These are phyloP conservation scores for Marmota monax DNA, from an alignment of 2,113 vertebrate genomes.

Conservation along the genomic window DNA sequence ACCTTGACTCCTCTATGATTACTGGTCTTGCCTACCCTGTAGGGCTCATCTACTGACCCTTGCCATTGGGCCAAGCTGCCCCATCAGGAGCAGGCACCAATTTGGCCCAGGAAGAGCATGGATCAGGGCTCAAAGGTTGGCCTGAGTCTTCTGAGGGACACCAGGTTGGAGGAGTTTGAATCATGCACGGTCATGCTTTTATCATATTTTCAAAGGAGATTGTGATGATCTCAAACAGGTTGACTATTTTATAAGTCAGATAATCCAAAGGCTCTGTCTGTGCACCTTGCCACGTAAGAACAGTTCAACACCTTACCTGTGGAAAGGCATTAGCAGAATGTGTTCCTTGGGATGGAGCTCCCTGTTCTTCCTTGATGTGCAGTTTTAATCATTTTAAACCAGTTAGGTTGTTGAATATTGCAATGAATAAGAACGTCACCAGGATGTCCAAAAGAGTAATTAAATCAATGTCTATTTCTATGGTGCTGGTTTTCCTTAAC, in stretches of 20 bases:
- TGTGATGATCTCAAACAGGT: not conserved
- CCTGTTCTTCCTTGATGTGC: not conserved
- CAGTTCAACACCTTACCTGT: not conserved
- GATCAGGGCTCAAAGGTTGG: too few relatives aligned
- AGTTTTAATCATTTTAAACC: not conserved
- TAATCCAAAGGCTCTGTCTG: not conserved
- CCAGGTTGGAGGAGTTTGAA: too few relatives aligned
- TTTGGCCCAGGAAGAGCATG: too few relatives aligned
- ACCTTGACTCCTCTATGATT: too few relatives aligned
- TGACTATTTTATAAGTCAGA: not conserved
- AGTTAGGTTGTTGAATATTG: not conserved
- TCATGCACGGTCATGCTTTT: not conserved
- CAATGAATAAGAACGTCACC: not conserved
- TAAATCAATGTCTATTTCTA: not conserved
- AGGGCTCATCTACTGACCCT: fast-evolving
- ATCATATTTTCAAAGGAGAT: not conserved
- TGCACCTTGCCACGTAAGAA: not conserved
- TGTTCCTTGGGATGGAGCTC: not conserved
- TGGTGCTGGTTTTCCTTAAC: not conserved
- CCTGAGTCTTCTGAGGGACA: too few relatives aligned
- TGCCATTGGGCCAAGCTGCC: not conserved
- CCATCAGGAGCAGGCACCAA: not conserved
- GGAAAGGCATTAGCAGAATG: not conserved
- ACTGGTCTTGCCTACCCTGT: not conserved
- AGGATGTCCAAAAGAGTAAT: not conserved